Percentiles rank a stretch among this genome's conserved stretches.
These are phyloP conservation scores for Drosophila quadrilineata DNA, from an alignment of 1,140 invertebrate genomes.

Conservation along the genomic window DNA sequence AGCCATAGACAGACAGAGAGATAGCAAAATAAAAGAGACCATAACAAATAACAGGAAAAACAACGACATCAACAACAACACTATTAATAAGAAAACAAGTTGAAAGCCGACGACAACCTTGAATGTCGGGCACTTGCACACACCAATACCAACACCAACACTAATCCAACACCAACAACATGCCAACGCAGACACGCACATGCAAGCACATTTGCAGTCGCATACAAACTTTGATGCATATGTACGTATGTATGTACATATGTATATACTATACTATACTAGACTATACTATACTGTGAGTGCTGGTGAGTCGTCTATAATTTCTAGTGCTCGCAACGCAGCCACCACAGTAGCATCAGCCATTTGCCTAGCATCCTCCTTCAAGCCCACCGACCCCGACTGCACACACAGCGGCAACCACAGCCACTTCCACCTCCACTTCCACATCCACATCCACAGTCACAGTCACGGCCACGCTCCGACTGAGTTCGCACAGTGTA, in stretches of 20 bases:
- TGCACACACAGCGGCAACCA: neutral
- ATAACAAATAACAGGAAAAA: conserved; percentile 7
- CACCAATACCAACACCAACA: too few species aligned
- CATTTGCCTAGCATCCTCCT: conserved; percentile 36
- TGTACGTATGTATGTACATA: neutral
- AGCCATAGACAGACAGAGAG: neutral
- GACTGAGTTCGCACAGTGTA: neutral
- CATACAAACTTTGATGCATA: neutral
- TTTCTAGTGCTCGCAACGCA: conserved; percentile 36
- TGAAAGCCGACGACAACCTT: conserved; percentile 66
- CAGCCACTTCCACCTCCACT: too few species aligned
- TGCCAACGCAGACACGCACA: too few species aligned
- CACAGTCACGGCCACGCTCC: too few species aligned
- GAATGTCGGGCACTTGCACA: conserved; percentile 71
- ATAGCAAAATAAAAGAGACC: neutral
- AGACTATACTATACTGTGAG: too few species aligned
- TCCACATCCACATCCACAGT: too few species aligned
- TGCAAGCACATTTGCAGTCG: too few species aligned
- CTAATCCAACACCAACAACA: too few species aligned
- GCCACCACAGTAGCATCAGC: conserved; percentile 3
- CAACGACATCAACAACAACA: conserved; percentile 27
- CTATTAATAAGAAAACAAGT: conserved; percentile 49
- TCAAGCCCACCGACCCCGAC: too few species aligned
- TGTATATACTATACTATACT: neutral
- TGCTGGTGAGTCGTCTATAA: conserved; percentile 1